phyloP scores from a whole-genome alignment of 1,140 invertebrate species.

The Phocides pigmalion region DNA sequence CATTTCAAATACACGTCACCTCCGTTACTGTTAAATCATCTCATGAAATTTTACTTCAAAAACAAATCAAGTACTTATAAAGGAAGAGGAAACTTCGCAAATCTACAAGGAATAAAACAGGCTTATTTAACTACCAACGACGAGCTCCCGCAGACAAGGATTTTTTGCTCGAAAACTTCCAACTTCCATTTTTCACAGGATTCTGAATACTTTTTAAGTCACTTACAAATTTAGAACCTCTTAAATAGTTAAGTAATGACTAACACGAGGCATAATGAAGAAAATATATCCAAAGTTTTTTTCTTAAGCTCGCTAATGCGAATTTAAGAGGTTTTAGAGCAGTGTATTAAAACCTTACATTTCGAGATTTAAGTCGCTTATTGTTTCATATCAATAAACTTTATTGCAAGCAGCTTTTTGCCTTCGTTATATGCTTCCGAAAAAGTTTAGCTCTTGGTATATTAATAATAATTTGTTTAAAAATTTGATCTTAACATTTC shows the following conservation, averaged over 20 bases:
- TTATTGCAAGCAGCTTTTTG: no score
- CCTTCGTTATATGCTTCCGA: no score
- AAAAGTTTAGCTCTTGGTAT: no score
- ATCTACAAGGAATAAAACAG: conserved; percentile 15
- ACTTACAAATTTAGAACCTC: conserved; percentile 43
- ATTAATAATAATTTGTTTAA: no score
- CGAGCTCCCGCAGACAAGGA: conserved; percentile 8
- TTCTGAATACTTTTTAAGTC: conserved; percentile 44
- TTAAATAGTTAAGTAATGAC: conserved; percentile 40
- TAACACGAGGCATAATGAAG: conserved; percentile 23
- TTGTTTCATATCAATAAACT: no score
- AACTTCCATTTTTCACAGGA: conserved; percentile 41
- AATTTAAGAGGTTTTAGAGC: background rate
- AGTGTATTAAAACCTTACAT: no score
- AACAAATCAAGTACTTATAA: background rate
- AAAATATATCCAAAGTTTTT: conserved; percentile 21
- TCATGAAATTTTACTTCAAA: no score
- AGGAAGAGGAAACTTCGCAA: conserved; percentile 10
- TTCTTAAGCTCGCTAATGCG: background rate
- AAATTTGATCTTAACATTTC: no score
- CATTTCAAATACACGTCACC: no score
- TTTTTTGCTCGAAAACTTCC: conserved; percentile 37
- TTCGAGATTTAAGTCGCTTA: no score
- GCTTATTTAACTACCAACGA: conserved; percentile 17
- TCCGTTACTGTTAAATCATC: no score